A percentile compares a stretch with the other conserved stretches of the same genome.
Conservation (phyloP, 2,888 invertebrate genomes). For the Eugnorisma glareosa region DNA sequence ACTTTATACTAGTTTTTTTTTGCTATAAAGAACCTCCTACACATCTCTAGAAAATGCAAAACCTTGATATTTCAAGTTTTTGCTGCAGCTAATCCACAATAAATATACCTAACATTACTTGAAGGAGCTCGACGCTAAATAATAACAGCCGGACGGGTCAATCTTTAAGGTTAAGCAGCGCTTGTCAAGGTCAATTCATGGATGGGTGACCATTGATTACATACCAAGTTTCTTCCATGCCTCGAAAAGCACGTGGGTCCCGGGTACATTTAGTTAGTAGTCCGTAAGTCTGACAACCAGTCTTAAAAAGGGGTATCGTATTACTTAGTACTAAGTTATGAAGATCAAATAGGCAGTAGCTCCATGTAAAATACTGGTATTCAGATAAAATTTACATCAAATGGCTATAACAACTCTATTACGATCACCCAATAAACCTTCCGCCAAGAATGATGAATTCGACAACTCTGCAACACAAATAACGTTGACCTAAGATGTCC, state of each 20-base stretch:
- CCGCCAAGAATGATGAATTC: constrained; percentile 30
- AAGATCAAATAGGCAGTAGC: not conserved
- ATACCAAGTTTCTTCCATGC: not conserved
- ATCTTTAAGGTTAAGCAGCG: not conserved
- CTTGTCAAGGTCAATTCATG: not conserved
- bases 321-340: not conserved
- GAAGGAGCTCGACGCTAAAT: not conserved
- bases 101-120: not conserved
- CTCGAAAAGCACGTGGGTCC: not conserved
- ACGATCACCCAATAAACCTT: not conserved
- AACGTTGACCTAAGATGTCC: constrained; percentile 60
- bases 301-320: not conserved
- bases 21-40: not conserved
- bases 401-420: not conserved
- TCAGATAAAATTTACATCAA: not conserved
- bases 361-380: too few species aligned
- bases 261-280: not conserved
- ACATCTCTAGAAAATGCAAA: not conserved
- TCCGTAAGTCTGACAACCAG: not conserved
- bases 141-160: not conserved
- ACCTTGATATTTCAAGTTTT: not conserved
- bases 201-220: not conserved
- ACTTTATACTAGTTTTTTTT: too few species aligned
- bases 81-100: not conserved
- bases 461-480: constrained; percentile 49